A percentile compares a stretch with the other conserved stretches of the same genome.
These are phyloP conservation scores for Aspidoscelis tigris DNA, from an alignment of 2,113 vertebrate genomes.

Conservation along the genomic window DNA sequence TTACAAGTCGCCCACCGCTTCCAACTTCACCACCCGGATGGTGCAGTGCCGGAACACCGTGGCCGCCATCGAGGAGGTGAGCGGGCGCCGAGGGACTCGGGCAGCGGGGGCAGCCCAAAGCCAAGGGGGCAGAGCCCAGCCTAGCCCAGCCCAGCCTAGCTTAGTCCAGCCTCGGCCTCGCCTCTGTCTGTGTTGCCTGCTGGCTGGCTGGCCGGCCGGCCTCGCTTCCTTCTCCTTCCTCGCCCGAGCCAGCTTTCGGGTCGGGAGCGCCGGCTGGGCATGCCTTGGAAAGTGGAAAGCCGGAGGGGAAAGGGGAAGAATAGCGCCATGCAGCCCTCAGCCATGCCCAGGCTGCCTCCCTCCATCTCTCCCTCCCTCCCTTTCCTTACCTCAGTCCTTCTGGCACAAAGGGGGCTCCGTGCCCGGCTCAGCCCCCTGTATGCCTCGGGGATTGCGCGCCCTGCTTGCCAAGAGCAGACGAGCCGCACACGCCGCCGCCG, in stretches of 20 bases:
- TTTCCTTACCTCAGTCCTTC: not conserved
- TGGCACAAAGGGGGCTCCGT: not conserved
- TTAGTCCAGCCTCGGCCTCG: constrained; percentile 20
- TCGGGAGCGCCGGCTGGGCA: not conserved
- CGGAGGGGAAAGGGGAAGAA: not conserved
- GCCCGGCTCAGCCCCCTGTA: not conserved
- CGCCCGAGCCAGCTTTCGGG: not conserved
- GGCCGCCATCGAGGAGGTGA: constrained; percentile 91
- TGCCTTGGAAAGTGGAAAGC: not conserved
- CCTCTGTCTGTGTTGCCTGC: not conserved
- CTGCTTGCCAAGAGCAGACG: not conserved
- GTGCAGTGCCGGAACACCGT: constrained; percentile 90
- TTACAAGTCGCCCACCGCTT: constrained; percentile 94
- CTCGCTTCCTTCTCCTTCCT: not conserved
- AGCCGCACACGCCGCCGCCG: too few relatives aligned
- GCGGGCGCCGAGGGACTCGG: constrained; percentile 15
- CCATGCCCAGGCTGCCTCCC: not conserved
- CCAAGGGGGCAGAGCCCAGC: constrained; percentile 16
- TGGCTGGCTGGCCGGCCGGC: too few relatives aligned
- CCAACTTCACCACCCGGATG: constrained; percentile 93
- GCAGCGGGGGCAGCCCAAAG: constrained; percentile 4
- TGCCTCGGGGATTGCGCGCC: not conserved
- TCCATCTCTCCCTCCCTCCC: not conserved
- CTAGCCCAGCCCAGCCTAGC: constrained; percentile 30
- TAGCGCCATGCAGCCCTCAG: not conserved